Evolutionary conservation across 2,113 vertebrate species (phyloP).

Genomic region (Podocnemis expansa): DNA sequence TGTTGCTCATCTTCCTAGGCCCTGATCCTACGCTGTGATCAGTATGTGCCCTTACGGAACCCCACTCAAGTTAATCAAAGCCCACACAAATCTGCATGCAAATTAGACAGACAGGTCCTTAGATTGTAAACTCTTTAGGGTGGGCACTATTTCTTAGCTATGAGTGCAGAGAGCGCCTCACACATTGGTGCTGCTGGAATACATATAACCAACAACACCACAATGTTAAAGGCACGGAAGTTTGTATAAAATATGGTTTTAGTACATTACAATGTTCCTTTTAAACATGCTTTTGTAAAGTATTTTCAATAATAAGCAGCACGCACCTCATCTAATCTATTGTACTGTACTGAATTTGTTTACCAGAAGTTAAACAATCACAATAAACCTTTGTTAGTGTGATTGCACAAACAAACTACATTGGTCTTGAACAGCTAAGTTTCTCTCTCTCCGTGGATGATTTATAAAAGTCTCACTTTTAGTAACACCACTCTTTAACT

Average conservation of each 20-base stretch:
- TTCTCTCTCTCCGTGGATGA: accelerated
- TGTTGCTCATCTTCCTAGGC: accelerated
- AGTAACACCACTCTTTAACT: background rate
- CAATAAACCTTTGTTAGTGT: conserved; percentile 60
- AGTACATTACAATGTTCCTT: accelerated
- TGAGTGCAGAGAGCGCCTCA: background rate
- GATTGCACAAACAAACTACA: conserved; percentile 54
- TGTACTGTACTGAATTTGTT: background rate
- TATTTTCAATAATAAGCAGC: background rate
- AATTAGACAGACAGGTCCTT: background rate
- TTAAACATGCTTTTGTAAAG: background rate
- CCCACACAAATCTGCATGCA: background rate
- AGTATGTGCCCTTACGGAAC: accelerated
- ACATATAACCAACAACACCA: background rate
- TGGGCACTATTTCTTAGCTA: background rate
- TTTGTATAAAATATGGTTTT: background rate
- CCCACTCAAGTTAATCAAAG: accelerated
- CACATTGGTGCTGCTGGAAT: background rate
- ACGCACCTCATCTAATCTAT: background rate
- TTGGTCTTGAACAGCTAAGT: conserved; percentile 44
- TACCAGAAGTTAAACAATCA: conserved; percentile 37
- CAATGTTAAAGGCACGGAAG: background rate
- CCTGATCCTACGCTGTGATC: background rate
- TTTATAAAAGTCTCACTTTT: background rate
- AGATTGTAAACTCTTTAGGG: background rate